phyloP scores from a whole-genome alignment of 1,140 invertebrate genomes.

The Radopholus similis region DNA sequence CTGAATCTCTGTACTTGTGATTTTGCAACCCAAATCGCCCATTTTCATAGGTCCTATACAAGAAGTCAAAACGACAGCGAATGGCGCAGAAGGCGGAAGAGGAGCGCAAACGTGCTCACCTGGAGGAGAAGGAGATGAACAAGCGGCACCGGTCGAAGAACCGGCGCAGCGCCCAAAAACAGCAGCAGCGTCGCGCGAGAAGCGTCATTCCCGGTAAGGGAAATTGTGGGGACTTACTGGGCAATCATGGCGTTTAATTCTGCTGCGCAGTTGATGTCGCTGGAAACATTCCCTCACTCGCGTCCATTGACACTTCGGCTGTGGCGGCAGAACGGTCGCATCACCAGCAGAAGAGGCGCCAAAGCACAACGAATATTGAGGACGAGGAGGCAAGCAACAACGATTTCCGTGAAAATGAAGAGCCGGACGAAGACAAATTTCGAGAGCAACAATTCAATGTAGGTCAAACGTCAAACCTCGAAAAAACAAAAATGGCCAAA shows the following conservation, averaged over 20 bases:
- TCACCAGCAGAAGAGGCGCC: not conserved
- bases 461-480: too few species aligned
- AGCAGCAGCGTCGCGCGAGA: not conserved
- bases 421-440: too few species aligned
- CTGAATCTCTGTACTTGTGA: not conserved
- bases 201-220: constrained; percentile 7
- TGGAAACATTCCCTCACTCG: not conserved
- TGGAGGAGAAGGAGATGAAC: constrained; percentile 17
- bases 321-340: not conserved
- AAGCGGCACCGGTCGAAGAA: not conserved
- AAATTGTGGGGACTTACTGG: not conserved
- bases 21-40: constrained; percentile 5
- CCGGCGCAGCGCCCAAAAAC: too few species aligned
- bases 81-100: constrained; percentile 20
- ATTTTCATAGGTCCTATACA: constrained; percentile 18
- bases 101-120: constrained; percentile 24
- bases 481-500: too few species aligned
- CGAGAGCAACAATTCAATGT: too few species aligned
- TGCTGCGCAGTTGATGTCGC: not conserved
- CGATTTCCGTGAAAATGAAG: too few species aligned
- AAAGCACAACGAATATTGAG: not conserved
- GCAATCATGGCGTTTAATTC: not conserved
- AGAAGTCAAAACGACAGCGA: constrained; percentile 23
- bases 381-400: too few species aligned
- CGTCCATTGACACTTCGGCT: not conserved